These are phyloP conservation scores for Axis porcinus DNA, from an alignment of 2,113 vertebrate species.

Conservation along the genomic window DNA sequence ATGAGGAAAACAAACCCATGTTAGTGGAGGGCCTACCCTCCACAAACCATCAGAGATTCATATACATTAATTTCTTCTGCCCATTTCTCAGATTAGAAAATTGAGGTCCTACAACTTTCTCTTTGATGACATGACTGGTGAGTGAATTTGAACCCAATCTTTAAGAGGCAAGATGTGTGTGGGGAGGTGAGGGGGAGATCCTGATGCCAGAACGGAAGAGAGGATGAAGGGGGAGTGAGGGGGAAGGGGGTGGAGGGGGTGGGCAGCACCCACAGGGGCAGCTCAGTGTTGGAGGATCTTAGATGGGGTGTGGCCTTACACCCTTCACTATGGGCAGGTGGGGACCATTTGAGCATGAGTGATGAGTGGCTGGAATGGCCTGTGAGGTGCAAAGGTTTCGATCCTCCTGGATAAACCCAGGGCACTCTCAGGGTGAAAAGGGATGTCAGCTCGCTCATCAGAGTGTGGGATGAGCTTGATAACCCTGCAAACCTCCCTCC, in stretches of 20 bases:
- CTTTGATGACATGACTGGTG: neutral
- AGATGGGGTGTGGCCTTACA: fast-evolving
- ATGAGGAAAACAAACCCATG: neutral
- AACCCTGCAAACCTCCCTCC: neutral
- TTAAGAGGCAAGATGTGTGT: neutral
- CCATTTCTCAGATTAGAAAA: neutral
- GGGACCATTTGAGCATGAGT: neutral
- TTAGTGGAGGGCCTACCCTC: neutral
- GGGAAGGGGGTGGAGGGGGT: too few species aligned
- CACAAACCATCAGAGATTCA: neutral
- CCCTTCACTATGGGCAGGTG: neutral
- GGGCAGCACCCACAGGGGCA: too few species aligned
- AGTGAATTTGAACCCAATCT: neutral
- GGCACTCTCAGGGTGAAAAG: neutral
- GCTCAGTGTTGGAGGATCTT: too few species aligned
- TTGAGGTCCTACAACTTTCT: neutral
- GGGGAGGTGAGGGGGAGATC: neutral
- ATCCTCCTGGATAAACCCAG: neutral
- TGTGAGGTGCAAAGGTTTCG: neutral
- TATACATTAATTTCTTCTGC: neutral
- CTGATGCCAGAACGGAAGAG: neutral
- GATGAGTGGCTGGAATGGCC: neutral
- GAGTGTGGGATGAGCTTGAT: neutral
- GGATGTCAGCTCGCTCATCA: neutral
- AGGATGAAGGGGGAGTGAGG: neutral